Base-by-base conservation (phyloP, 2,797 vertebrate genomes). In the Amniataba percoides region DNA sequence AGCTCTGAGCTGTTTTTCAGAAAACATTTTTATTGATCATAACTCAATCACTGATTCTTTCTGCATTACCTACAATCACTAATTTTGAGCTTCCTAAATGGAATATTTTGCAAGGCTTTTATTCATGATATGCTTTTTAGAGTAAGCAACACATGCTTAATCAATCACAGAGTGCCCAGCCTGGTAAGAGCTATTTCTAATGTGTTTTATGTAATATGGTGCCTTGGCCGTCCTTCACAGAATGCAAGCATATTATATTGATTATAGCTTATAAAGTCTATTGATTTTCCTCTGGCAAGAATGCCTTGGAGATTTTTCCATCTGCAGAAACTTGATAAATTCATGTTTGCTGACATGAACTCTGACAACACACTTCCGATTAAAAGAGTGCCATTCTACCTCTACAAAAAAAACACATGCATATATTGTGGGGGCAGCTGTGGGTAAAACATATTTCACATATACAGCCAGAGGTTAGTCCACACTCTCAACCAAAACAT, bases 401-500 rank as follows among this genome's bases (percentile, higher is more conserved):
- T 59, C 51, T 57, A 64, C 23, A 66, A 48, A 25, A 67, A 36
- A 51, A 21, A 56, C 43, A 66, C 16, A 42, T 36, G 21, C 56
- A 52, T 43, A 46, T 15, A 60, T 10, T 45, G 51, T 42, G 49
- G 36, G 36, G 34, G 57, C 23, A 61, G 65, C 34, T 36, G 62
- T 48, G 23, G 61, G 48, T 66, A 75, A n/a, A 74, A 62, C 58
- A 46, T 64, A 36, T 51, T 43, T 57, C 56, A 70, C 59, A 67
- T 25, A 53, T 3, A 0, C 69, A 27, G 46, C 15, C 58, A 39
- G n/a, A 60, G 71, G 63, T 83, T 64, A 51, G 58, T 56, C 49
- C 5, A 3, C 13, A 1, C 34, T 66, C 65, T 58, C 18, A 9
- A 67, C 80, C 52, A 63, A 87, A 90, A 72, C 49, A 21, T 63